phyloP scores from a whole-genome alignment of 2,113 vertebrate genomes.

The Bostrychus sinensis region DNA sequence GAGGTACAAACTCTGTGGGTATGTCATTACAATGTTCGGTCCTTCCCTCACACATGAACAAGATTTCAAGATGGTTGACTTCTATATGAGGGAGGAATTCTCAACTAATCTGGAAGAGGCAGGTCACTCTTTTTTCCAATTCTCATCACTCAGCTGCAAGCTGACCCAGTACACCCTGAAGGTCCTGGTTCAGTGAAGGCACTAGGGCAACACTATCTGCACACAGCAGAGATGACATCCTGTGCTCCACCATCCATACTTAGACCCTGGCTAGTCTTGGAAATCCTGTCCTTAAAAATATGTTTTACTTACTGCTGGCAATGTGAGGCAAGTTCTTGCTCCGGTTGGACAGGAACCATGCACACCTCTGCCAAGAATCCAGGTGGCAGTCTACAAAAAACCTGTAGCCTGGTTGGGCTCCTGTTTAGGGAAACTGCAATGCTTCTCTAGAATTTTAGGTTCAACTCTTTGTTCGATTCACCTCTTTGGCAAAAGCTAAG shows the following conservation, averaged over 20 bases:
- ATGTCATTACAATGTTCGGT: too few species aligned
- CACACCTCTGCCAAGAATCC: too few species aligned
- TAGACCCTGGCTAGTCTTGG: background rate
- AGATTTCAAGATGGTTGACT: background rate
- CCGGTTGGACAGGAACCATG: too few species aligned
- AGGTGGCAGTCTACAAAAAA: too few species aligned
- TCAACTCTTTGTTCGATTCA: too few species aligned
- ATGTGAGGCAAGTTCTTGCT: too few species aligned
- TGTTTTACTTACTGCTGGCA: background rate
- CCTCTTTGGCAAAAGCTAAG: too few species aligned
- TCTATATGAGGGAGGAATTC: too few species aligned
- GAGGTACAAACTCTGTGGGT: too few species aligned
- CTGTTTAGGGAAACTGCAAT: too few species aligned
- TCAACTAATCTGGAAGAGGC: background rate
- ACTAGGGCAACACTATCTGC: slow-evolving; percentile 1
- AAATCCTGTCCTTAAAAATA: background rate
- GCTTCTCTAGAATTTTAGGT: too few species aligned
- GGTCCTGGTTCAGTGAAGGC: background rate
- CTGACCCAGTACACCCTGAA: background rate
- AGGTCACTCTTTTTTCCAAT: background rate
- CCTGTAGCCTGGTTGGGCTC: too few species aligned
- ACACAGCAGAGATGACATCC: background rate
- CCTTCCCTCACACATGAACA: background rate
- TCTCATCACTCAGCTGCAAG: background rate
- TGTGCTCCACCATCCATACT: background rate